Conservation (phyloP, 2,888 invertebrate genomes). For the Tetranychus piercei region DNA sequence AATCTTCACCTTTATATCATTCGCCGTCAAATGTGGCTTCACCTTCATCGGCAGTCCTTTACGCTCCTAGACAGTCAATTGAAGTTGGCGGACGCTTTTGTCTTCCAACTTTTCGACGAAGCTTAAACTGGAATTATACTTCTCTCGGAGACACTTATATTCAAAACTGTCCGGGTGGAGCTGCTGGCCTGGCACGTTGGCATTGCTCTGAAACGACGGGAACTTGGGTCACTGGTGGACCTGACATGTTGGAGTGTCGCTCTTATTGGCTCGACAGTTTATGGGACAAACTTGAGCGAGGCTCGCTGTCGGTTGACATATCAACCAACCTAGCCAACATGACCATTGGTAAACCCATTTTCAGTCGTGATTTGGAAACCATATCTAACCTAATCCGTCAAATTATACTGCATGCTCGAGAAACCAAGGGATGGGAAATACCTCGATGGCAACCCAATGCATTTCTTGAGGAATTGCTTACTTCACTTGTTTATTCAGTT, state of each 20-base stretch:
- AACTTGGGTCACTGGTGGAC: slow-evolving; percentile 20
- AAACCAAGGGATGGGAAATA: slow-evolving; percentile 23
- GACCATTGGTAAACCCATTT: slow-evolving; percentile 28
- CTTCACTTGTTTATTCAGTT: slow-evolving; percentile 31
- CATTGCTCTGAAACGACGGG: slow-evolving; percentile 14
- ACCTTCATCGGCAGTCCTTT: too few species aligned
- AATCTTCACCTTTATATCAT: too few species aligned
- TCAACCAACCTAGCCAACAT: slow-evolving; percentile 29
- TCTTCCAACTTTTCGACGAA: neutral
- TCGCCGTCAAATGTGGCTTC: too few species aligned
- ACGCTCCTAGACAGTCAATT: too few species aligned
- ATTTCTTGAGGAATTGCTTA: slow-evolving; percentile 23
- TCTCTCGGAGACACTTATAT: neutral
- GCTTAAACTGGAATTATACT: neutral
- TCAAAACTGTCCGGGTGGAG: slow-evolving; percentile 25
- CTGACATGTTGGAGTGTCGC: slow-evolving; percentile 26
- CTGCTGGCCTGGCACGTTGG: slow-evolving; percentile 23
- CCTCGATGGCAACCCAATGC: slow-evolving; percentile 24
- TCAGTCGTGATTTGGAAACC: slow-evolving; percentile 24
- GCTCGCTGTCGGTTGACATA: slow-evolving; percentile 28
- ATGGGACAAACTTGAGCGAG: slow-evolving; percentile 25
- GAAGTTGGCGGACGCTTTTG: neutral
- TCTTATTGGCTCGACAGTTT: slow-evolving; percentile 27
- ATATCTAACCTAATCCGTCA: slow-evolving; percentile 23
- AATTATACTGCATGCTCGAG: slow-evolving; percentile 21